phyloP scores from a whole-genome alignment of 1,140 invertebrate species.

The Sinonovacula constricta region DNA sequence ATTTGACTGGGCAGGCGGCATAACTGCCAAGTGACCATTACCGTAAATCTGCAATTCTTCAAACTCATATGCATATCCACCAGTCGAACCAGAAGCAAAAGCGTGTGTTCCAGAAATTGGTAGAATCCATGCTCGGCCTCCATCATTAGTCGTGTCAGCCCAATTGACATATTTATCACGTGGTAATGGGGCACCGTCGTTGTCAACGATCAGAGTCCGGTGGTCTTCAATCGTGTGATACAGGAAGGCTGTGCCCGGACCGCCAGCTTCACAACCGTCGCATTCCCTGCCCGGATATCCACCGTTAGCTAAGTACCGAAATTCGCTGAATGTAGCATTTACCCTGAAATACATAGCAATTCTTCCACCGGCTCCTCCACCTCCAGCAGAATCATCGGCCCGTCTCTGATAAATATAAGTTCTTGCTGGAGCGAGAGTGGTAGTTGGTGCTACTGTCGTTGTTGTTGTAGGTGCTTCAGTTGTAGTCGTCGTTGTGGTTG shows the following conservation, averaged over 20 bases:
- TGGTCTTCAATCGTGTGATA: slow-evolving; percentile 65
- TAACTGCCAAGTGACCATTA: slow-evolving; percentile 67
- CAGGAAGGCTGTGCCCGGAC: slow-evolving; percentile 67
- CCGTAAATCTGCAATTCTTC: slow-evolving; percentile 72
- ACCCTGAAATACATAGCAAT: slow-evolving; percentile 66
- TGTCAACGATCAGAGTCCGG: slow-evolving; percentile 67
- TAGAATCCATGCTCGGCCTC: slow-evolving; percentile 68
- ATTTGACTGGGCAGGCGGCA: slow-evolving; percentile 48
- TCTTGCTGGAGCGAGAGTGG: not conserved
- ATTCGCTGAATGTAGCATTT: slow-evolving; percentile 68
- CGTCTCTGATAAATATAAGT: slow-evolving; percentile 16
- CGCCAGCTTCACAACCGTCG: slow-evolving; percentile 58
- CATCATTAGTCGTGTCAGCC: slow-evolving; percentile 57
- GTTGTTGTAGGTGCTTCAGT: slow-evolving; percentile 13
- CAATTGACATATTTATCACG: slow-evolving; percentile 62
- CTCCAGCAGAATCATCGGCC: slow-evolving; percentile 24
- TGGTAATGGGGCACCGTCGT: slow-evolving; percentile 59
- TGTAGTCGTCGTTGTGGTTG: not conserved
- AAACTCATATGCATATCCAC: slow-evolving; percentile 57
- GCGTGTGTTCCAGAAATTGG: slow-evolving; percentile 63
- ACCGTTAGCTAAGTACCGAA: slow-evolving; percentile 66
- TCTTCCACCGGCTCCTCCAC: slow-evolving; percentile 66
- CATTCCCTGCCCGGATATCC: slow-evolving; percentile 55
- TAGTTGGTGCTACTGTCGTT: slow-evolving; percentile 8
- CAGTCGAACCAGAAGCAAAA: slow-evolving; percentile 53